A percentile compares a stretch with the other conserved stretches of the same genome.
Conservation (phyloP, 2,888 invertebrate species). For the Lymantria dispar region DNA sequence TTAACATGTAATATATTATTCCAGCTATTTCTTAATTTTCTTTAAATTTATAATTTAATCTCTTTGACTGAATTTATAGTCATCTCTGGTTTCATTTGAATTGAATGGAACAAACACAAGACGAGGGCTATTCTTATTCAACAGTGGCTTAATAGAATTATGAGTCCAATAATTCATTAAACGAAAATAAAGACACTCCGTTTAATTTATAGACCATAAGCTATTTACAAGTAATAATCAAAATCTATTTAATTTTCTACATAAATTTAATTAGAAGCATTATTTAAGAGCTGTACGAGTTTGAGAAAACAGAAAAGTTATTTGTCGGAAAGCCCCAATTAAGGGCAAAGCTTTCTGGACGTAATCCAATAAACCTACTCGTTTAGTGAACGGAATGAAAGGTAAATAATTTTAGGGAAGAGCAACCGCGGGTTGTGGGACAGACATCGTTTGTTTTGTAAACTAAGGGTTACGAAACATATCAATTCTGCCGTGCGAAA, state of each 20-base stretch:
- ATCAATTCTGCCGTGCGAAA: constrained; percentile 34
- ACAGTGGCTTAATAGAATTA: not conserved
- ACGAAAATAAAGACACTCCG: not conserved
- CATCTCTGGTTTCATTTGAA: no score
- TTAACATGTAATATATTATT: no score
- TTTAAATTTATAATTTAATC: no score
- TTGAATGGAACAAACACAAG: no score
- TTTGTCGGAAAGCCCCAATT: constrained; percentile 80
- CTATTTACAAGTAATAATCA: constrained; percentile 41
- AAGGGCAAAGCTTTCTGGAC: constrained; percentile 79
- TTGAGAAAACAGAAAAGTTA: constrained; percentile 80
- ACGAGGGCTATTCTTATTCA: not conserved
- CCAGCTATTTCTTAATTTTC: no score
- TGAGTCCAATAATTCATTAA: not conserved
- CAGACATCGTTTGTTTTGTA: constrained; percentile 50
- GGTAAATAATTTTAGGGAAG: constrained; percentile 75
- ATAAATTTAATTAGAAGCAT: constrained; percentile 73
- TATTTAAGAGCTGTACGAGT: constrained; percentile 76
- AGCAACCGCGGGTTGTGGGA: constrained; percentile 45
- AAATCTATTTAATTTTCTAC: constrained; percentile 56
- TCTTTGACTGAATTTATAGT: no score
- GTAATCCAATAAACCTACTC: constrained; percentile 81
- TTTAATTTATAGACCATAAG: constrained; percentile 19
- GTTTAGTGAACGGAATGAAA: constrained; percentile 77
- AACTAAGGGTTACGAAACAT: constrained; percentile 35